Conservation (phyloP, 2,113 vertebrate genomes). For the Rhineura floridana region DNA sequence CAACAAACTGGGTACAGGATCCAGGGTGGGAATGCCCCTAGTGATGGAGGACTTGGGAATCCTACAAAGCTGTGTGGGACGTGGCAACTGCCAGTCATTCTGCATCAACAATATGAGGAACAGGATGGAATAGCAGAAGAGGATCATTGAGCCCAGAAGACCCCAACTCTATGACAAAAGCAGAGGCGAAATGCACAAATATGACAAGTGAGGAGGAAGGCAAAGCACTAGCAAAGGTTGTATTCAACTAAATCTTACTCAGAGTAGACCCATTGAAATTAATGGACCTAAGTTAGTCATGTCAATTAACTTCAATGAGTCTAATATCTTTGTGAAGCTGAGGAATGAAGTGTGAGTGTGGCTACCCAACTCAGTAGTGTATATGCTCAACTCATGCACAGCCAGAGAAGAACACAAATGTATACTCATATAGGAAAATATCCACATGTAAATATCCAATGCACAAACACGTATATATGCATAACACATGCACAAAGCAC, state of each 20-base stretch:
- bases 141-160: background rate
- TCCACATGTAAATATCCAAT: background rate
- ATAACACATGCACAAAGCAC: background rate
- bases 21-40: background rate
- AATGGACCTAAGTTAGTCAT: too few species aligned
- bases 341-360: background rate
- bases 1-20: too few species aligned
- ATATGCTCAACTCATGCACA: background rate
- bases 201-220: background rate
- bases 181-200: background rate
- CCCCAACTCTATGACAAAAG: background rate
- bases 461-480: background rate
- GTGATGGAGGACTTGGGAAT: background rate
- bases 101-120: background rate
- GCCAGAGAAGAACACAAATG: background rate
- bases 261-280: too few species aligned
- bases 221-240: background rate
- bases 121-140: background rate
- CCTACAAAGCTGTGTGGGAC: background rate
- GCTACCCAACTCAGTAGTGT: background rate
- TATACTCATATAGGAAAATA: background rate
- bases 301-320: too few species aligned
- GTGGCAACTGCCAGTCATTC: background rate
- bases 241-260: too few species aligned
- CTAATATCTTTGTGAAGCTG: background rate